Evolutionary conservation across 2,113 vertebrate genomes (phyloP), one percentile per base, ranked within the genome.

Genomic region (Acrocephalus arundinaceus): DNA sequence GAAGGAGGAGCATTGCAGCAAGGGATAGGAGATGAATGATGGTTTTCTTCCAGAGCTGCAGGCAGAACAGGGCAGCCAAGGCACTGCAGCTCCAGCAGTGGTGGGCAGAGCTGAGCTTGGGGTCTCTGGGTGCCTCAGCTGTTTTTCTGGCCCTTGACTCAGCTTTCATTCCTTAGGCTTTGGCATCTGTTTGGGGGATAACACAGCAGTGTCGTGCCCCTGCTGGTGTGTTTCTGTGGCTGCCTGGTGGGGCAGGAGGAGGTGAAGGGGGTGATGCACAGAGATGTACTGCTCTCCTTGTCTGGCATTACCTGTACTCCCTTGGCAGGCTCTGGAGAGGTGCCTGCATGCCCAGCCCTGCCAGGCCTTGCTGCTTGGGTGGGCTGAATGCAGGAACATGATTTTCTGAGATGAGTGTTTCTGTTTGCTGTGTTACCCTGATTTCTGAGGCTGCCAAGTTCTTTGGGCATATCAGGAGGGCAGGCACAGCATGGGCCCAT

Each of bases 171-270:
- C 43, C 77, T 54, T 25, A 33, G 89, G 43, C 25, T 79, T 65
- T 63, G 45, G 33, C 33, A 35, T 39, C 37, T 78, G 17, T 81
- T 43, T 68, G 30, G 49, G 39, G 49, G 17, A 22, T 74, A 46
- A 33, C 0, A 0, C 28, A 55, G 35, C 28, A 21, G 37, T 27
- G 54, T 23, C 0, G 0, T 63, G 43, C 30, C 45, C 28, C 33
- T 1, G 1, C 45, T 7, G 10, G 19, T 17, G 58, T 31, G 49
- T 61, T 86, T 81, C 62, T 79, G 49, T 67, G 20, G 1, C 51
- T 81, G 65, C 35, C 30, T 37, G 28, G 11, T 49, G 51, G 31
- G 79, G 72, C 76, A 70, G 83, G 55, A 79, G 48, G 33, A 82
- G 66, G 35, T 51, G 45, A 35, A 92, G 30, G 30, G n/a, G 11